These are phyloP conservation scores for Murina feae DNA, from an alignment of 2,113 vertebrate species.

Conservation along the genomic window DNA sequence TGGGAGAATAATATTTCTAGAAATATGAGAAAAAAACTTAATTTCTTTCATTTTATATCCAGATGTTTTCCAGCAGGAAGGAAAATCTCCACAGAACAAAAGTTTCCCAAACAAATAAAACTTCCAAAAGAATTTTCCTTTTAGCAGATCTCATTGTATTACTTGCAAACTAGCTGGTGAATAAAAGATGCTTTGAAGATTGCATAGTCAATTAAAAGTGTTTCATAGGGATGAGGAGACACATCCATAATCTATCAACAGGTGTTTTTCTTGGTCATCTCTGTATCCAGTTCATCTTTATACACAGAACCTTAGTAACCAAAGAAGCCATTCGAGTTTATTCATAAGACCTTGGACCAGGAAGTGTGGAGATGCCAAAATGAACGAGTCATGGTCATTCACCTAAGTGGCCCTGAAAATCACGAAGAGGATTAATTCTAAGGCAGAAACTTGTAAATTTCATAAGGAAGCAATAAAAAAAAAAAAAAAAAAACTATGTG, in stretches of 20 bases:
- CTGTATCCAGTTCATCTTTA: background rate
- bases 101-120: conserved; percentile 63
- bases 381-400: background rate
- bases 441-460: background rate
- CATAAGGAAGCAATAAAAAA: background rate
- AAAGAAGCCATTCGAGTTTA: background rate
- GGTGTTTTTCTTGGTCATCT: background rate
- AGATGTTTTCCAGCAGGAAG: conserved; percentile 69
- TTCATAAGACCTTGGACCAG: background rate
- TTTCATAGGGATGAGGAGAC: conserved; percentile 27
- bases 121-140: conserved; percentile 56
- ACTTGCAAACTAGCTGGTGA: conserved; percentile 39
- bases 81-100: conserved; percentile 61
- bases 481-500: background rate
- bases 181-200: conserved; percentile 49
- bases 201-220: conserved; percentile 44
- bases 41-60: conserved; percentile 65
- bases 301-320: background rate
- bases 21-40: conserved; percentile 62
- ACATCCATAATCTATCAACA: conserved; percentile 27
- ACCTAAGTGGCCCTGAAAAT: background rate
- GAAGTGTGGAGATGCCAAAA: background rate
- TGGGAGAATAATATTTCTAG: conserved; percentile 61
- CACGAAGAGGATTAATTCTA: background rate
- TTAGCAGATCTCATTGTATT: conserved; percentile 34